Base-by-base conservation (phyloP, 2,797 vertebrate species). In the Spinus olivaceus region DNA sequence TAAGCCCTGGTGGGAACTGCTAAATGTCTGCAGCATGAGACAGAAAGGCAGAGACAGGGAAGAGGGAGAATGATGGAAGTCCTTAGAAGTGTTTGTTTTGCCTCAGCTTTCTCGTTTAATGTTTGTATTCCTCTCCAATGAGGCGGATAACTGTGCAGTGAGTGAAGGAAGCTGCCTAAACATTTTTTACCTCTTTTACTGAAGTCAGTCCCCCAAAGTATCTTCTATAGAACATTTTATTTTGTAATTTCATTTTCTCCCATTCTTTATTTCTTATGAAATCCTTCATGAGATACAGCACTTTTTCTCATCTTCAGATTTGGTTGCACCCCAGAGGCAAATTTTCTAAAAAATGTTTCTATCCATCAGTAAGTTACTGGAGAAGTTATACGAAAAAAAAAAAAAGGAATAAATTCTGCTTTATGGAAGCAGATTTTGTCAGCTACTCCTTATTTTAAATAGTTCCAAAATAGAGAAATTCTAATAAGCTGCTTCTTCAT, bases 241-340 rank as follows among this genome's bases (percentile, higher is more conserved):
- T 86, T 88, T 73, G n/a, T 23, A 92, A 71, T 82, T 94, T 87
- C 2, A 53, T 89, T 95, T 93, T 77, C 19, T 76, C 65, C 16
- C 17, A 35, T 79, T 63, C n/a, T 84, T 86, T 72, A 81, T 87
- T 41, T 90, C 42, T 27, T 71, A 39, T 4, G 4, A 87, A 92
- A 78, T 80, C 24, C 18, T 85, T 12, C 35, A 16, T 30, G 39
- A 92, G 39, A 85, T 35, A 54, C 24, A 53, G 21, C 12, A 21
- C 20, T 65, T 84, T 73, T 96, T 71, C 28, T 88, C 9, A 9
- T 35, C 20, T 78, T 82, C 69, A 86, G 53, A 69, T 83, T 65
- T 88, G 12, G 42, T 86, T 39, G 41, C 24, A 76, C 47, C 14
- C 59, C 21, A 51, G 61, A 78, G 47, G 19, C 6, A 21, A 74